A percentile compares a stretch with the other conserved stretches of the same genome.
phyloP scores from a whole-genome alignment of 2,888 invertebrate genomes.

The Xanthostigma xanthostigma region DNA sequence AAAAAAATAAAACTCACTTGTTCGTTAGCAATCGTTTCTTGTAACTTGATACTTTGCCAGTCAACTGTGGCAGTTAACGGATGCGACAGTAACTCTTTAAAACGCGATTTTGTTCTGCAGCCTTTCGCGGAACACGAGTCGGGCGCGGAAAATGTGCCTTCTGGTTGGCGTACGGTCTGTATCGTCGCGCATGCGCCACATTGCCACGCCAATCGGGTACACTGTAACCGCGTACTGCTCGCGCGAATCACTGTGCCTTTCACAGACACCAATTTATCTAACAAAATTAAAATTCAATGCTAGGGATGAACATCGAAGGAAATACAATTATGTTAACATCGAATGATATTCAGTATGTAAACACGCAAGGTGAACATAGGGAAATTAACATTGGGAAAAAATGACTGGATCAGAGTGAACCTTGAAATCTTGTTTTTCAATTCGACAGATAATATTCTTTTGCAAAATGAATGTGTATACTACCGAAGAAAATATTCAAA shows the following conservation, averaged over 20 bases:
- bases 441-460: too few species aligned
- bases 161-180: constrained; percentile 50
- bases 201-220: constrained; percentile 62
- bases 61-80: constrained; percentile 57
- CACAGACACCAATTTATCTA: constrained; percentile 61
- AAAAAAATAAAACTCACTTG: constrained; percentile 31
- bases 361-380: too few species aligned
- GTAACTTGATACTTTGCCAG: constrained; percentile 68
- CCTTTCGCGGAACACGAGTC: constrained; percentile 37
- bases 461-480: too few species aligned
- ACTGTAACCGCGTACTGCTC: constrained; percentile 55
- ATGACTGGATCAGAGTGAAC: too few species aligned
- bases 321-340: too few species aligned
- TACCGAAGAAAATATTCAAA: too few species aligned
- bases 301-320: background rate
- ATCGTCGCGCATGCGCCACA: constrained; percentile 51
- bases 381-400: too few species aligned
- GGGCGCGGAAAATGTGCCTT: constrained; percentile 44
- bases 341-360: too few species aligned
- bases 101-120: constrained; percentile 43
- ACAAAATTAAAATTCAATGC: constrained; percentile 9
- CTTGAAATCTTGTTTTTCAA: too few species aligned
- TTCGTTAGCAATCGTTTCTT: constrained; percentile 57
- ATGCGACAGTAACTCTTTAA: constrained; percentile 47
- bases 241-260: constrained; percentile 76